Evolutionary conservation across 2,797 vertebrate genomes (phyloP).

Genomic region (Sebastes melanostomus): DNA sequence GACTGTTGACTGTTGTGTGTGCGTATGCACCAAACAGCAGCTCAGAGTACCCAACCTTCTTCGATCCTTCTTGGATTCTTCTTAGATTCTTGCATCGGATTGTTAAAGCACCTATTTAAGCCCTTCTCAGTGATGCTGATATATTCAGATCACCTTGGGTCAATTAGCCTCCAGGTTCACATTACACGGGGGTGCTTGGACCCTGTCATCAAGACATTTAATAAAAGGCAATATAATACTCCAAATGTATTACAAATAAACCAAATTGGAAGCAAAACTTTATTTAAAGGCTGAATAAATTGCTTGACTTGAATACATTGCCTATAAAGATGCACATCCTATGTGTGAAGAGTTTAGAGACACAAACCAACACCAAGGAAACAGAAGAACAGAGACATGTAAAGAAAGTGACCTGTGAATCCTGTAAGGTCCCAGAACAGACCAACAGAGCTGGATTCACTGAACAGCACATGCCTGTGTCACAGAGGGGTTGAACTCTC

Average conservation of each 20-base stretch:
- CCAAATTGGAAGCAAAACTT: slow-evolving; percentile 54
- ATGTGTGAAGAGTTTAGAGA: slow-evolving; percentile 38
- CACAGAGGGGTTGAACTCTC: background rate
- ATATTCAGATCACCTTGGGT: background rate
- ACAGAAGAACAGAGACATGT: slow-evolving; percentile 1
- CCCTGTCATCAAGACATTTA: background rate
- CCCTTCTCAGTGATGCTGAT: too few species aligned
- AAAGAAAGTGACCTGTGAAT: background rate
- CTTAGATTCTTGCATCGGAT: too few species aligned
- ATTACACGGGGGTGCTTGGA: background rate
- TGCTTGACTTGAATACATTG: slow-evolving; percentile 54
- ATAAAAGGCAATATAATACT: background rate
- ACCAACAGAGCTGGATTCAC: background rate
- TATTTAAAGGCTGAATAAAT: slow-evolving; percentile 65
- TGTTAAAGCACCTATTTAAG: too few species aligned
- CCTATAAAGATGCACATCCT: slow-evolving; percentile 52
- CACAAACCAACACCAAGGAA: slow-evolving; percentile 17
- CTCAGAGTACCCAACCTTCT: too few species aligned
- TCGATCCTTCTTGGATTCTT: too few species aligned
- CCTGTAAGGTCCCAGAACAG: too few species aligned
- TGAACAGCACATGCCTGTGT: background rate
- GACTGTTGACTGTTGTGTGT: too few species aligned
- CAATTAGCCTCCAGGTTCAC: background rate
- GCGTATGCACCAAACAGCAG: too few species aligned
- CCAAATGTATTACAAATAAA: background rate